A percentile compares a stretch with the other conserved stretches of the same genome.
These are phyloP conservation scores for Sinohyriopsis cumingii DNA, from an alignment of 2,888 invertebrate genomes.

Conservation along the genomic window DNA sequence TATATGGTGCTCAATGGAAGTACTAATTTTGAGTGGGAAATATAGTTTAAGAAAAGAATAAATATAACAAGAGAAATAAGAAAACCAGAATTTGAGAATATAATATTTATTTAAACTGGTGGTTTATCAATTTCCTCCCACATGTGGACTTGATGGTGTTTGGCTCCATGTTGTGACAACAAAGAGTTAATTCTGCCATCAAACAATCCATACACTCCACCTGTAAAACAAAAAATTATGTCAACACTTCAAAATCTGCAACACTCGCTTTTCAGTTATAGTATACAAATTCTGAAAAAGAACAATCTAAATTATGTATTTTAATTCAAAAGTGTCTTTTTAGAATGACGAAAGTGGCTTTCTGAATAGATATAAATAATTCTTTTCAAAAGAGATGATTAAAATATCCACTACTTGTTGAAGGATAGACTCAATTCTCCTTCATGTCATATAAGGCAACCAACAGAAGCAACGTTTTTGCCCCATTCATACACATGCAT, in stretches of 20 bases:
- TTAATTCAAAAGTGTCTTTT: not conserved
- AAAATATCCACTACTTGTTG: not conserved
- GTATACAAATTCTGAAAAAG: not conserved
- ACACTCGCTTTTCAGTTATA: not conserved
- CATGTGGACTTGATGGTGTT: conserved; percentile 12
- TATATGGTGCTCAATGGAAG: too few relatives aligned
- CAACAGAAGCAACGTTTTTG: too few relatives aligned
- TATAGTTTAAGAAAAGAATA: too few relatives aligned
- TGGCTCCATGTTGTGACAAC: conserved; percentile 6
- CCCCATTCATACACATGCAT: too few relatives aligned
- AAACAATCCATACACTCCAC: conserved; percentile 51
- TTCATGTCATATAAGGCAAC: not conserved
- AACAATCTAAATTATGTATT: too few relatives aligned
- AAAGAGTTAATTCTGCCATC: conserved; percentile 41
- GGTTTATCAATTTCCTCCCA: conserved; percentile 17
- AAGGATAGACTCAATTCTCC: not conserved
- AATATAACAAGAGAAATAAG: too few relatives aligned
- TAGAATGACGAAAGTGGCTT: not conserved
- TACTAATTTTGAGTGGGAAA: too few relatives aligned
- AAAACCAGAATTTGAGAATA: too few relatives aligned
- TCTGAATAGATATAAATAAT: not conserved
- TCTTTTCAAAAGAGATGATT: not conserved
- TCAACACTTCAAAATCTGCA: not conserved
- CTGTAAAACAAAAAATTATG: conserved; percentile 26
- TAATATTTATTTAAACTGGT: too few relatives aligned